Conservation (phyloP, 1,140 invertebrate species). For the Ceratosolen fusciceps region DNA sequence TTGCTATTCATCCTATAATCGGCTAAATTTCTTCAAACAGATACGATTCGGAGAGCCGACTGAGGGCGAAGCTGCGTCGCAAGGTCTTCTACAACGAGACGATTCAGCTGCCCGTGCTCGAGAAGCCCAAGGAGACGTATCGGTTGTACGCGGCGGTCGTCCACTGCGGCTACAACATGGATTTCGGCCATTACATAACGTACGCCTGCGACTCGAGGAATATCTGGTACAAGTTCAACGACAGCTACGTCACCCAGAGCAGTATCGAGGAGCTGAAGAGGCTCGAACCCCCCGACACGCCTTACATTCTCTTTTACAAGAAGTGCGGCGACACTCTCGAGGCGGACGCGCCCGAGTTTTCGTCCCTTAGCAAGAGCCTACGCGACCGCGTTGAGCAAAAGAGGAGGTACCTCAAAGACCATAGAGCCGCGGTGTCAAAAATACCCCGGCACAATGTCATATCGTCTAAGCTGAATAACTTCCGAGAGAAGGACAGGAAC, state of each 20-base stretch:
- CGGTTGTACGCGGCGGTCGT: constrained; percentile 85
- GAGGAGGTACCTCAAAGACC: constrained; percentile 56
- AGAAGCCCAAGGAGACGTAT: constrained; percentile 71
- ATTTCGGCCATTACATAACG: constrained; percentile 90
- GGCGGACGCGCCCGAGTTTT: constrained; percentile 61
- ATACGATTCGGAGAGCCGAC: constrained; percentile 80
- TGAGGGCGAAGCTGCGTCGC: constrained; percentile 81
- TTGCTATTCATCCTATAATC: too few relatives aligned
- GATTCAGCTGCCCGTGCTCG: constrained; percentile 71
- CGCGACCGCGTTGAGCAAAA: constrained; percentile 70
- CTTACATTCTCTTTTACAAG: constrained; percentile 86
- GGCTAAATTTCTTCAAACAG: constrained; percentile 58
- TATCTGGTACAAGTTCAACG: constrained; percentile 87
- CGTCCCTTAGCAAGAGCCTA: constrained; percentile 66
- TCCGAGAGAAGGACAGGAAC: constrained; percentile 28
- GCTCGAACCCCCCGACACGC: constrained; percentile 81
- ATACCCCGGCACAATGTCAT: background rate
- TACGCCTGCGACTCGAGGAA: constrained; percentile 79
- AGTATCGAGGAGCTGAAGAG: constrained; percentile 76
- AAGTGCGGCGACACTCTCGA: constrained; percentile 57
- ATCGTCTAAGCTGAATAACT: background rate
- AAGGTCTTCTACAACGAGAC: constrained; percentile 77
- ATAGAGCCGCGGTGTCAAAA: background rate
- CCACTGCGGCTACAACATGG: constrained; percentile 85
- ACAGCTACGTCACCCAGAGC: constrained; percentile 78